These are phyloP conservation scores for Siniperca obscura DNA, from an alignment of 2,797 vertebrate genomes.

Conservation along the genomic window DNA sequence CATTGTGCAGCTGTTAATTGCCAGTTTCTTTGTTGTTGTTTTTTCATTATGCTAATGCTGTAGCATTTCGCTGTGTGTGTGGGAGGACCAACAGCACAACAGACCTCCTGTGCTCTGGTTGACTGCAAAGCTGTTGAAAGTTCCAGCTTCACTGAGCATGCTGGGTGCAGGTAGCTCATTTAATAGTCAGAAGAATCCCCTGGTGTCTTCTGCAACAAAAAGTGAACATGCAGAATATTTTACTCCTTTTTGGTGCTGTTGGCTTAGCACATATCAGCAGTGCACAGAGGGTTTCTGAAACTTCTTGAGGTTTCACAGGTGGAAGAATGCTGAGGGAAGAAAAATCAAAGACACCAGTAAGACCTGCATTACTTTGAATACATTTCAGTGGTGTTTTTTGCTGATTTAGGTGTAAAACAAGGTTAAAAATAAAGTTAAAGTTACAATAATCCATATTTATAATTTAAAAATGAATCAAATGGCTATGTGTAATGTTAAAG, in stretches of 20 bases:
- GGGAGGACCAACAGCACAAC: slow-evolving; percentile 20
- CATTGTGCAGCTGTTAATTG: slow-evolving; percentile 26
- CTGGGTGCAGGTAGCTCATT: slow-evolving; percentile 39
- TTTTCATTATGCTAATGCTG: slow-evolving; percentile 37
- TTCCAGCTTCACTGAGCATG: neutral
- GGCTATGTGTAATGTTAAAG: too few relatives aligned
- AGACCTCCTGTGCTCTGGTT: slow-evolving; percentile 23
- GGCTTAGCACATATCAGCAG: slow-evolving; percentile 9
- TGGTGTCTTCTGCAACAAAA: slow-evolving; percentile 6
- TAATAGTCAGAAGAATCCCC: slow-evolving; percentile 38
- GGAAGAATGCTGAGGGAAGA: neutral
- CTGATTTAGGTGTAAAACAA: neutral
- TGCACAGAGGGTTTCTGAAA: neutral
- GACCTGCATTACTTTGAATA: slow-evolving; percentile 14
- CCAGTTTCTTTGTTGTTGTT: neutral
- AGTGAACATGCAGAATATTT: slow-evolving; percentile 25
- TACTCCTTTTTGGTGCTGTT: neutral
- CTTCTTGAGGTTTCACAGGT: slow-evolving; percentile 1
- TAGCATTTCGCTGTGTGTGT: slow-evolving; percentile 29
- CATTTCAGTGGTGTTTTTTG: neutral
- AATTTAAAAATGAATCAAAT: neutral
- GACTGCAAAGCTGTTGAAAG: slow-evolving; percentile 15
- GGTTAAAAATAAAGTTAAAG: neutral
- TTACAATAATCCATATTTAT: neutral
- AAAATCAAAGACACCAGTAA: neutral